A percentile compares a stretch with the other conserved stretches of the same genome.
Conservation (phyloP, 2,797 vertebrate genomes). For the Cetoscarus ocellatus region DNA sequence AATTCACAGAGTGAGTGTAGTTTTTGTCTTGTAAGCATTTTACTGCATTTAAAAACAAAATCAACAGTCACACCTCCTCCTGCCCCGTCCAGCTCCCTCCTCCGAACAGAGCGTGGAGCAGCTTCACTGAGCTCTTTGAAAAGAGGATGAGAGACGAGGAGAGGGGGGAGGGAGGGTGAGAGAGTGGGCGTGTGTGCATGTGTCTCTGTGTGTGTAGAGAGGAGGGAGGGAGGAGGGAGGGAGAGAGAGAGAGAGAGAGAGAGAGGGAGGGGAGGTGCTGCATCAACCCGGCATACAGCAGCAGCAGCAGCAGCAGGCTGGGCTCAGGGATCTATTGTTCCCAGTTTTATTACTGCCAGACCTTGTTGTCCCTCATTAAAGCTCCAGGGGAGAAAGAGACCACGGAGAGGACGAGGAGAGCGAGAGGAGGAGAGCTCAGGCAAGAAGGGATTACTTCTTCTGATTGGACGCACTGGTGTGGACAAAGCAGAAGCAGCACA, state of each 20-base stretch:
- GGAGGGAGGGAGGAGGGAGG: slow-evolving; percentile 19
- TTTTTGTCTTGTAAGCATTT: background rate
- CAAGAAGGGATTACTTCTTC: slow-evolving; percentile 67
- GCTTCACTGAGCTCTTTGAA: slow-evolving; percentile 70
- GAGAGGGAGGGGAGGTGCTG: slow-evolving; percentile 64
- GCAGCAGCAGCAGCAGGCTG: slow-evolving; percentile 72
- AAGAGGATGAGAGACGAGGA: slow-evolving; percentile 22
- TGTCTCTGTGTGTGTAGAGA: slow-evolving; percentile 31
- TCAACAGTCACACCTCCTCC: slow-evolving; percentile 63
- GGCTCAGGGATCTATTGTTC: slow-evolving; percentile 92
- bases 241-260: slow-evolving; percentile 30
- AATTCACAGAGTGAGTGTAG: slow-evolving; percentile 17
- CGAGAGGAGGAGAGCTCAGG: slow-evolving; percentile 11
- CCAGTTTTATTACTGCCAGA: slow-evolving; percentile 79
- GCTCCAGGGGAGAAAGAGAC: slow-evolving; percentile 33
- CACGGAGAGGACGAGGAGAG: slow-evolving; percentile 24
- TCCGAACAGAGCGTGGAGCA: slow-evolving; percentile 68
- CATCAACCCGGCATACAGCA: slow-evolving; percentile 76
- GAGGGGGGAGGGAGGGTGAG: slow-evolving; percentile 20
- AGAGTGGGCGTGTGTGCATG: slow-evolving; percentile 41
- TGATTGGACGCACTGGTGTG: slow-evolving; percentile 39
- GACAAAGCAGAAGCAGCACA: slow-evolving; percentile 55
- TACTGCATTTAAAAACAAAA: background rate
- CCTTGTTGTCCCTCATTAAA: slow-evolving; percentile 67
- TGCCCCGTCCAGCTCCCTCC: slow-evolving; percentile 78